phyloP scores from a whole-genome alignment of 2,888 invertebrate species.

The Epinotia bilunana region DNA sequence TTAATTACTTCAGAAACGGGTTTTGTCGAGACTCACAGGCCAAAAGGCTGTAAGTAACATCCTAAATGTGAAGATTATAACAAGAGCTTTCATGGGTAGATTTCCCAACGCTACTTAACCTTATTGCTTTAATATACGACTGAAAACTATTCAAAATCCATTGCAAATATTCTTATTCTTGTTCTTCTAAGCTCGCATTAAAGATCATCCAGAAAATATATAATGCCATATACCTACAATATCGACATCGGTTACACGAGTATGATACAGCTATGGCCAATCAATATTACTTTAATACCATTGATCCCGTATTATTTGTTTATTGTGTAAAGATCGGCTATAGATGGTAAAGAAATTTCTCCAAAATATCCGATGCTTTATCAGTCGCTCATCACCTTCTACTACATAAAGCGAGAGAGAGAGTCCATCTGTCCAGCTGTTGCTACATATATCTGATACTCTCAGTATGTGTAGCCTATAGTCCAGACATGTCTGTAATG shows the following conservation, averaged over 20 bases:
- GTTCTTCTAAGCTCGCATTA: constrained; percentile 23
- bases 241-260: background rate
- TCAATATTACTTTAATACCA: background rate
- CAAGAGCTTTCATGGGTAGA: background rate
- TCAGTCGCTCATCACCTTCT: background rate
- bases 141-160: background rate
- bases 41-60: background rate
- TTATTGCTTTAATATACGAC: background rate
- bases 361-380: background rate
- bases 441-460: background rate
- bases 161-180: too few species aligned
- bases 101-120: background rate
- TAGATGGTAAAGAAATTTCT: background rate
- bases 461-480: too few species aligned
- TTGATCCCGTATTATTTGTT: background rate
- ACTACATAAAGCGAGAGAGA: background rate
- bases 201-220: background rate
- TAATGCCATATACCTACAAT: too few species aligned
- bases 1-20: background rate
- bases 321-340: background rate
- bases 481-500: constrained; percentile 1
- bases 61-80: too few species aligned
- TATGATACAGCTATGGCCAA: background rate
- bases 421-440: too few species aligned
- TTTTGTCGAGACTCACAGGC: background rate